Conservation (phyloP, 2,888 invertebrate genomes). For the Tachina fera region DNA sequence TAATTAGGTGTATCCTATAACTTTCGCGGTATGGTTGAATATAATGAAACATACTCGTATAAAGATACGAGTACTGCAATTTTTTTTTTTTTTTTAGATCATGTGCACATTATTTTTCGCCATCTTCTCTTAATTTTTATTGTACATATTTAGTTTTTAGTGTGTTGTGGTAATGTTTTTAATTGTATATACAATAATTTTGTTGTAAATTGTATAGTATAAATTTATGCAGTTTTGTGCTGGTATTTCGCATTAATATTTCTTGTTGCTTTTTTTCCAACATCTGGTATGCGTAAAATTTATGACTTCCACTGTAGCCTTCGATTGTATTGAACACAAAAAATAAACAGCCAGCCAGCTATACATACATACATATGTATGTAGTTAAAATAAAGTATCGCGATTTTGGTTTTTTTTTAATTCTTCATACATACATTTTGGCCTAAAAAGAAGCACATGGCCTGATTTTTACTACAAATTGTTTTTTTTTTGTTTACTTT, state of each 20-base stretch:
- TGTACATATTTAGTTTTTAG: slow-evolving; percentile 26
- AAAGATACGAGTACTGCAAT: too few species aligned
- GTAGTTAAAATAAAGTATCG: slow-evolving; percentile 47
- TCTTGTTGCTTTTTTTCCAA: slow-evolving; percentile 41
- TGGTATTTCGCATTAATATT: slow-evolving; percentile 13
- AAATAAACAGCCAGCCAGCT: slow-evolving; percentile 53
- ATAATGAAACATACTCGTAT: too few species aligned
- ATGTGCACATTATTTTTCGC: slow-evolving; percentile 46
- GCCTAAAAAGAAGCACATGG: slow-evolving; percentile 55
- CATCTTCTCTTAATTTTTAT: slow-evolving; percentile 41
- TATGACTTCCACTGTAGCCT: slow-evolving; percentile 69
- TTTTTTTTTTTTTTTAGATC: slow-evolving; percentile 5
- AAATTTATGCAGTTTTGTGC: background rate
- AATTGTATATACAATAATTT: slow-evolving; percentile 22
- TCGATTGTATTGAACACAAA: slow-evolving; percentile 49
- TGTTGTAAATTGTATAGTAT: slow-evolving; percentile 4
- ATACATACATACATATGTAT: too few species aligned
- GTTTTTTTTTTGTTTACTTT: background rate
- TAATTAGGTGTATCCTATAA: slow-evolving; percentile 38
- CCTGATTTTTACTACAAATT: slow-evolving; percentile 43
- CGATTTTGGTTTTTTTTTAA: slow-evolving; percentile 35
- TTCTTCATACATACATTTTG: slow-evolving; percentile 4
- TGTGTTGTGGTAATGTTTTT: background rate
- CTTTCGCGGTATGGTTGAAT: background rate
- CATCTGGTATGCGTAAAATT: slow-evolving; percentile 66